Conservation (phyloP, 2,888 invertebrate species). For the Argynnis bischoffii region DNA sequence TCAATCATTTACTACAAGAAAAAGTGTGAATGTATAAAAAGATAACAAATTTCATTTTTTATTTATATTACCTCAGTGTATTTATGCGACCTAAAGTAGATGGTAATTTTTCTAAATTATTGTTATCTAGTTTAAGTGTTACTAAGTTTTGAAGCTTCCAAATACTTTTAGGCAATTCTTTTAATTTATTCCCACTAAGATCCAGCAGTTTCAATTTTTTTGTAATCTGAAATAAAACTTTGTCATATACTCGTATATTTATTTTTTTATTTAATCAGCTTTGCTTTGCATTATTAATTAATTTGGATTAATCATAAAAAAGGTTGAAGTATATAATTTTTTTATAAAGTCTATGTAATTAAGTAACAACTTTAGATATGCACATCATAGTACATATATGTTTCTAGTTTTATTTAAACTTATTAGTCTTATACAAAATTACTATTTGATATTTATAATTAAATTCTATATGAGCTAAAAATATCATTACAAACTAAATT, state of each 20-base stretch:
- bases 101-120: constrained; percentile 83
- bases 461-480: too few species aligned
- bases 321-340: too few species aligned
- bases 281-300: not conserved
- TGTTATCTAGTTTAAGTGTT: constrained; percentile 85
- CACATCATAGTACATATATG: too few species aligned
- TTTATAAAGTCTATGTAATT: too few species aligned
- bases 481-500: too few species aligned
- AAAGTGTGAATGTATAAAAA: not conserved
- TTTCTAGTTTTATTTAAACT: too few species aligned
- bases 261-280: not conserved
- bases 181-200: constrained; percentile 83
- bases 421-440: too few species aligned
- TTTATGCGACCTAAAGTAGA: constrained; percentile 84
- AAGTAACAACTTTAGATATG: too few species aligned
- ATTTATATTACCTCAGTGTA: constrained; percentile 66
- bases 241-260: not conserved
- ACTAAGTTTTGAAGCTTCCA: constrained; percentile 84
- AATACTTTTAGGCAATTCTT: constrained; percentile 83
- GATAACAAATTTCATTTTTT: not conserved
- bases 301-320: not conserved
- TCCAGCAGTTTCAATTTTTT: constrained; percentile 83
- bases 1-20: not conserved
- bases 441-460: too few species aligned
- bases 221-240: constrained; percentile 60